These are phyloP conservation scores for Drosophila atripex DNA, from an alignment of 2,888 invertebrate genomes.

Conservation along the genomic window DNA sequence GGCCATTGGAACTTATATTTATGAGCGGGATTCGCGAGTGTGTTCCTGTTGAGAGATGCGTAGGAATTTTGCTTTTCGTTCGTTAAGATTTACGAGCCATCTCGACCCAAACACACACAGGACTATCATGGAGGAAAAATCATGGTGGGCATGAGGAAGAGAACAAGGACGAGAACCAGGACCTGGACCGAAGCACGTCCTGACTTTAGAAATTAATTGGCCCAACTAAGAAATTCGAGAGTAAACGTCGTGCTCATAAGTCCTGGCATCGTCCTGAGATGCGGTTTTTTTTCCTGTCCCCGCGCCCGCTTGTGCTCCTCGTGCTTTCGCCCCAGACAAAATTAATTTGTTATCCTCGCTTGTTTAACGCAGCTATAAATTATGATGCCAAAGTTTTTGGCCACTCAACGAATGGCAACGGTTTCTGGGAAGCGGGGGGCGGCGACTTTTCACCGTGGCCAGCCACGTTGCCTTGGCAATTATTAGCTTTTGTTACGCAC, in stretches of 20 bases:
- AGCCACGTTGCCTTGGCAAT: conserved; percentile 71
- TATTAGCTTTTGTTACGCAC: conserved; percentile 78
- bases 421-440: background rate
- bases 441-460: conserved; percentile 59
- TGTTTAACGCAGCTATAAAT: conserved; percentile 80
- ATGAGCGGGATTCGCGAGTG: conserved; percentile 69
- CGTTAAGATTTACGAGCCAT: conserved; percentile 77
- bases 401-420: conserved; percentile 67
- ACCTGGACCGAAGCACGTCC: conserved; percentile 40
- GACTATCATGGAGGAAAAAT: conserved; percentile 5
- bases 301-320: conserved; percentile 8
- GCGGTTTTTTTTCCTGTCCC: conserved; percentile 42
- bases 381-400: conserved; percentile 78
- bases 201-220: conserved; percentile 81
- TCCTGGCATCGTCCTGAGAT: conserved; percentile 60
- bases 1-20: conserved; percentile 66
- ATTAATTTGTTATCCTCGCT: conserved; percentile 81
- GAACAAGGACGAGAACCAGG: conserved; percentile 8
- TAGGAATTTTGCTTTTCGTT: conserved; percentile 76
- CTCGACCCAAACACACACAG: conserved; percentile 36
- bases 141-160: background rate
- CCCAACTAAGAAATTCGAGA: conserved; percentile 79
- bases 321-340: conserved; percentile 67
- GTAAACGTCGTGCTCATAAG: conserved; percentile 76
- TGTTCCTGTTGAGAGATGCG: conserved; percentile 53